Evolutionary conservation across 53 echinoderm and acorn worm species (phyloP), one percentile per base, ranked within the genome.

Genomic region (Holothuria scabra): DNA sequence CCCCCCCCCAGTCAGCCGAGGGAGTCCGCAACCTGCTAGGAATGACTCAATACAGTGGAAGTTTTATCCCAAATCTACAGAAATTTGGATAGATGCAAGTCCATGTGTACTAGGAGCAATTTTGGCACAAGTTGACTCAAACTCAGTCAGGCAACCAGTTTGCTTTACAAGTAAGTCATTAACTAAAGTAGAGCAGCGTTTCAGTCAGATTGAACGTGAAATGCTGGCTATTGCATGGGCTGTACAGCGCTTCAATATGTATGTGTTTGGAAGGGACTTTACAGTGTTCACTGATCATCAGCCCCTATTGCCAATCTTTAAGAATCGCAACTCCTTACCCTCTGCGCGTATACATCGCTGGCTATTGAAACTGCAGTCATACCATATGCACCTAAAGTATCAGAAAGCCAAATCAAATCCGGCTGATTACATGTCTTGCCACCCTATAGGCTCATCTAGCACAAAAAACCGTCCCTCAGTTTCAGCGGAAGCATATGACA

Each of bases 391-490:
- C 30, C 71, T 92, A 24, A 46, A 66, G 29, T 90, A 92, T 69
- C 38, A 83, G 30, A 86, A 88, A 14, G 89, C 83, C 25, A 92
- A 92, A 76, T 41, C 56, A 58, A 88, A 91, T 31, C 91, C 91
- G 29, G 91, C 91, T 44, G 88, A 88, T 74, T 92, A 89, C 83
- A 89, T 86, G 66, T 92, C 92, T 6, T 74, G 89, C 14, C 92
- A 92, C 22, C 86, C 85, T 48, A 48, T 48, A 8, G 48, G 48
- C 48, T 48, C 48, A 8, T 48, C 48, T 1, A 48, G 9, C 9
- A 8, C 48, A 8, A 8, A 48, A 48, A 48, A 12, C 48, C 48
- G 14, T 48, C 48, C 48, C 48, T 35, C 35, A n/a, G n/a, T n/a
- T 48, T 48, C 48, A 48, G 48, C 48, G 48, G 48, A 48, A 48